Percentiles rank a stretch among this genome's conserved stretches.
These are phyloP conservation scores for Ectropis grisescens DNA, from an alignment of 1,140 invertebrate genomes.

Conservation along the genomic window DNA sequence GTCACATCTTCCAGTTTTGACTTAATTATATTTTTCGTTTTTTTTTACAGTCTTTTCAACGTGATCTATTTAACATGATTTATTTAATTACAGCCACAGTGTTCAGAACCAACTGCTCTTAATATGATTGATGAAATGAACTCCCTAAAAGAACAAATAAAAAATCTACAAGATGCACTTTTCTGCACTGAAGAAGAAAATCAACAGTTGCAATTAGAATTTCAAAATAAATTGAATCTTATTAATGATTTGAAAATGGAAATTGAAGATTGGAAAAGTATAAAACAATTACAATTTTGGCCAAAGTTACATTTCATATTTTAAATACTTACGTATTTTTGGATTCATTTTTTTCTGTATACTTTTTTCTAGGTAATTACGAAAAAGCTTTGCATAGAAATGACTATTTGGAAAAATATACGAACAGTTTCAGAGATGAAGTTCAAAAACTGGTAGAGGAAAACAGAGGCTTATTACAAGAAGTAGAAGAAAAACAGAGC, in stretches of 20 bases:
- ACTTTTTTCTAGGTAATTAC: conserved; percentile 39
- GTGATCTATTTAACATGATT: no score
- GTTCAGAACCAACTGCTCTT: conserved; percentile 6
- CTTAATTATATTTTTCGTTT: no score
- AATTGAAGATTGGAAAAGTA: conserved; percentile 48
- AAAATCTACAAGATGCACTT: conserved; percentile 36
- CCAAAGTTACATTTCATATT: background rate
- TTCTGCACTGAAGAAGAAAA: conserved; percentile 47
- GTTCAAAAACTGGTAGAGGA: conserved; percentile 24
- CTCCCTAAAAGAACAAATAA: conserved; percentile 41
- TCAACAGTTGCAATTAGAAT: conserved; percentile 33
- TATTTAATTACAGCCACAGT: no score
- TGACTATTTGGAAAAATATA: conserved; percentile 33
- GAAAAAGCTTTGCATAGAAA: conserved; percentile 32
- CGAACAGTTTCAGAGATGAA: conserved; percentile 22
- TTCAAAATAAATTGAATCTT: conserved; percentile 35
- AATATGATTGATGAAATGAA: conserved; percentile 39
- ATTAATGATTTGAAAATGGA: conserved; percentile 40
- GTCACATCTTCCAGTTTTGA: no score
- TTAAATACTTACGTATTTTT: background rate
- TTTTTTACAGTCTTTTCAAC: no score
- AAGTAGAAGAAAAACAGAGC: conserved; percentile 25
- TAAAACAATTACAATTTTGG: background rate
- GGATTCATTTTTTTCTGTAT: conserved; percentile 10
- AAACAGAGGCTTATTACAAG: conserved; percentile 24